A percentile compares a stretch with the other conserved stretches of the same genome.
Conservation (phyloP, 2,113 vertebrate species). For the Oceanites oceanicus region DNA sequence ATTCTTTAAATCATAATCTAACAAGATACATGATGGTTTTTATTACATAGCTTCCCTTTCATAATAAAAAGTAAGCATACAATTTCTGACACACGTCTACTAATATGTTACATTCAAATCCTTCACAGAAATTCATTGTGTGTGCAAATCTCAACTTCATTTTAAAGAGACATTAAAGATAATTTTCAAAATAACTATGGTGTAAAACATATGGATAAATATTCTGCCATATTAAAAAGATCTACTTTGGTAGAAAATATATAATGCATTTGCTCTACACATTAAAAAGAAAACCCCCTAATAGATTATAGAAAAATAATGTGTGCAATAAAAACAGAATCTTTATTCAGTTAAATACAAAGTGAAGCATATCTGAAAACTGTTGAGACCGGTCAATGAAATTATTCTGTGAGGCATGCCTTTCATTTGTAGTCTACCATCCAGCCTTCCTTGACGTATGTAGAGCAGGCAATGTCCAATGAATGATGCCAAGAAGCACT, state of each 20-base stretch:
- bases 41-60: background rate
- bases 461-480: background rate
- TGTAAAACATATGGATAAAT: background rate
- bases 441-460: background rate
- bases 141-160: background rate
- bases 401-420: background rate
- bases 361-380: background rate
- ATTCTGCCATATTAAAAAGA: background rate
- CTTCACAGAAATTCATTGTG: background rate
- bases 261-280: background rate
- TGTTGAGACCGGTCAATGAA: background rate
- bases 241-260: background rate
- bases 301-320: background rate
- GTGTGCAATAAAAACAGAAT: background rate
- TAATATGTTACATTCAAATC: background rate
- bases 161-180: background rate
- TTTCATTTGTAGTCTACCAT: background rate
- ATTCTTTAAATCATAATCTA: background rate
- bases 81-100: background rate
- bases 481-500: background rate
- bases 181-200: background rate
- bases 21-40: background rate
- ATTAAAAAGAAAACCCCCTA: background rate
- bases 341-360: background rate
- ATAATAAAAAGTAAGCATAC: background rate